Conservation (phyloP, 2,797 vertebrate genomes). For the Pagetopsis macropterus region DNA sequence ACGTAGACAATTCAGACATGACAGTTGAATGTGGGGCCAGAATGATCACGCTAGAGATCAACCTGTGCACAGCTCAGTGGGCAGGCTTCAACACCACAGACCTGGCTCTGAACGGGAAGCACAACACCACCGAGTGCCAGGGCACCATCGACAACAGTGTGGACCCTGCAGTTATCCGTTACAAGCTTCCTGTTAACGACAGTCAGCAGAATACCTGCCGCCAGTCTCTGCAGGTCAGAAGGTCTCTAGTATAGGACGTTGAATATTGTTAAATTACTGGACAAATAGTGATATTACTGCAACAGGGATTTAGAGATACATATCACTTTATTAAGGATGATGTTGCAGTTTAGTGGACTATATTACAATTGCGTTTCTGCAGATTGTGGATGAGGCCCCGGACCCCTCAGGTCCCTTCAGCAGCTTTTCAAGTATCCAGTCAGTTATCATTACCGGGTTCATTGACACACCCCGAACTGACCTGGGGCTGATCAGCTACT, state of each 20-base stretch:
- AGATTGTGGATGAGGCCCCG: slow-evolving; percentile 83
- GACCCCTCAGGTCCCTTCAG: slow-evolving; percentile 75
- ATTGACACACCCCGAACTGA: slow-evolving; percentile 77
- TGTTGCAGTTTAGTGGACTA: not conserved
- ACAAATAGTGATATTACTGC: not conserved
- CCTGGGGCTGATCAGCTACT: slow-evolving; percentile 81
- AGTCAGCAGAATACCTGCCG: slow-evolving; percentile 80
- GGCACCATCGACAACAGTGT: slow-evolving; percentile 73
- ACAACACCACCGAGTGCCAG: slow-evolving; percentile 70
- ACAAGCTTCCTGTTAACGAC: slow-evolving; percentile 81
- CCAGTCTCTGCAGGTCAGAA: slow-evolving; percentile 80
- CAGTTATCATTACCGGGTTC: slow-evolving; percentile 82
- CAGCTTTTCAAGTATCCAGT: slow-evolving; percentile 79
- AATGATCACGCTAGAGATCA: slow-evolving; percentile 79
- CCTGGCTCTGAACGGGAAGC: slow-evolving; percentile 82
- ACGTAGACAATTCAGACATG: slow-evolving; percentile 80
- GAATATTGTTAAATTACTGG: not conserved
- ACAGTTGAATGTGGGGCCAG: slow-evolving; percentile 76
- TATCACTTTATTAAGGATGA: not conserved
- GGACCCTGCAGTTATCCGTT: slow-evolving; percentile 79
- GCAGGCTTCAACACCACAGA: slow-evolving; percentile 74
- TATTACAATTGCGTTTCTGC: not conserved
- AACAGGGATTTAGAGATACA: not conserved
- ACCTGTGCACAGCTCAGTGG: slow-evolving; percentile 84
- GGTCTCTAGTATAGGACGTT: not conserved